Evolutionary conservation across 2,888 invertebrate species (phyloP), one percentile per base, ranked within the genome.

Genomic region (Coelinius sp.): DNA sequence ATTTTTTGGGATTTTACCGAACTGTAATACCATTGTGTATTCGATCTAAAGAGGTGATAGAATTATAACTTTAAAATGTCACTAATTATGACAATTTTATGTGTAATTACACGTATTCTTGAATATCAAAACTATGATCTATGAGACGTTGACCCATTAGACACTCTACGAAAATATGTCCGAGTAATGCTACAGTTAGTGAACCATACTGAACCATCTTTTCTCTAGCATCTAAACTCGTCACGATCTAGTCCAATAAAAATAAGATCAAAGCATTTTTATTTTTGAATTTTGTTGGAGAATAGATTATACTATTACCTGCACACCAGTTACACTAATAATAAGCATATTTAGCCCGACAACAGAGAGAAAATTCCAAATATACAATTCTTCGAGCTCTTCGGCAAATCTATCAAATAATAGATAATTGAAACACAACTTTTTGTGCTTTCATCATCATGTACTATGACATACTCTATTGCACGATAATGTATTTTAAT

Each of bases 91-190:
- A 10, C 17, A 59, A 8, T 35, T 2, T 8, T 14, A 2, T 3
- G 20, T 1, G 6, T 35, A 59, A 6, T 59, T 59, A 35, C 59
- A 59, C 14, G 10, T 31, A 22, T 1, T 17, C 10, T 20, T 59
- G 59, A 31, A 35, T 59, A 7, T 10, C 35, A 17, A 59, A 31
- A 59, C 59, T 59, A 20, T 31, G 7, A 14, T 59, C 59, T 20
- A 59, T 59, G 0, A 59, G 31, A 7, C 59, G 59, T 31, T 59
- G 59, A 1, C 59, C 59, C 8, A 31, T 22, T 0, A 59, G 35
- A 8, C 59, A 59, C 35, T 59, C 59, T 17, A 59, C 35, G 31
- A 35, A 59, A 35, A 59, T 14, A 35, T 59, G 59, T 35, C 59
- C 59, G 31, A 59, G 31, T 35, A 12, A 31, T 8, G 31, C 17